Evolutionary conservation across 2,113 vertebrate species (phyloP).

Genomic region (Chaetorhynchus papuensis): DNA sequence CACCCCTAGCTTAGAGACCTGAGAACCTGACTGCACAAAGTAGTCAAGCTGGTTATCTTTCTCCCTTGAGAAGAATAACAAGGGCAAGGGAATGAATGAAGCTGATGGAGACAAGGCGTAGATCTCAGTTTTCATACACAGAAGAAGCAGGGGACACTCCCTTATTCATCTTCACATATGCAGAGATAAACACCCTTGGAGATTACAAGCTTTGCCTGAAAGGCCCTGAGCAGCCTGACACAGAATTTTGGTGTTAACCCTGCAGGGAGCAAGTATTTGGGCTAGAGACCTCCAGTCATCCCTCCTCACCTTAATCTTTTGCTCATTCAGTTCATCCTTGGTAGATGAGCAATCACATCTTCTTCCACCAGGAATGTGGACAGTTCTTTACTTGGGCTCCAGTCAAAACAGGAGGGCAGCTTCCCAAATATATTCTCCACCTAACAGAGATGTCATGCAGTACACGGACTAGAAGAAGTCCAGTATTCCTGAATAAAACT

Average conservation of each 20-base stretch:
- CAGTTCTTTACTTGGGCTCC: neutral
- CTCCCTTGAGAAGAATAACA: neutral
- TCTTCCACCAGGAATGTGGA: neutral
- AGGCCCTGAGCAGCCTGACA: neutral
- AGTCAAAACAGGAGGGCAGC: neutral
- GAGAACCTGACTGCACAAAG: neutral
- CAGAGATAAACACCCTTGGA: neutral
- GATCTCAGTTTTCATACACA: neutral
- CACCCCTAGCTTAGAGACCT: neutral
- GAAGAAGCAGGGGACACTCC: neutral
- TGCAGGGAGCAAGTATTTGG: neutral
- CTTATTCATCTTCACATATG: neutral
- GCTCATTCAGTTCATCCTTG: neutral
- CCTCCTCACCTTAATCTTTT: neutral
- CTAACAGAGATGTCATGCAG: neutral
- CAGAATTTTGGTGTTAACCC: neutral
- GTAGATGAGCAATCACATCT: neutral
- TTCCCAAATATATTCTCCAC: neutral
- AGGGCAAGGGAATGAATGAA: neutral
- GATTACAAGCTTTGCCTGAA: neutral
- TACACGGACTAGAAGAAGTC: neutral
- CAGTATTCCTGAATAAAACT: neutral
- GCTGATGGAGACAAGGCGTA: neutral
- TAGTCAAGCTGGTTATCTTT: neutral
- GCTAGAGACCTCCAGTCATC: neutral